These are phyloP conservation scores for Dasypolia templi DNA, from an alignment of 2,888 invertebrate genomes.

Conservation along the genomic window DNA sequence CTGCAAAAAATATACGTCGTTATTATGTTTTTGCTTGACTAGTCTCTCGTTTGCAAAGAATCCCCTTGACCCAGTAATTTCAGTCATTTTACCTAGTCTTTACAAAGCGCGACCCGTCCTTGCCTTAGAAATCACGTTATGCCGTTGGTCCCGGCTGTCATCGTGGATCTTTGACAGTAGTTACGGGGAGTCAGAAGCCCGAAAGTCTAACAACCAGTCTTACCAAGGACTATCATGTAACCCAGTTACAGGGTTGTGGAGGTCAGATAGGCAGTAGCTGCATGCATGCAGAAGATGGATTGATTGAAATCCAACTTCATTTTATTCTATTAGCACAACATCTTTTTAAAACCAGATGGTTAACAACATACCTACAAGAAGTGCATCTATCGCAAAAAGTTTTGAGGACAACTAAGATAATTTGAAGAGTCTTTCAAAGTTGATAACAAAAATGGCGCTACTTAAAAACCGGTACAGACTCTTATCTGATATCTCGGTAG, in stretches of 20 bases:
- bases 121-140: background rate
- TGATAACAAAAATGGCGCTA: conserved; percentile 17
- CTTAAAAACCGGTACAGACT: conserved; percentile 1
- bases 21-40: conserved; percentile 33
- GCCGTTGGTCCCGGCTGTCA: background rate
- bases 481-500: conserved; percentile 39
- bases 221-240: background rate
- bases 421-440: background rate
- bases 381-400: background rate
- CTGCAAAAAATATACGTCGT: conserved; percentile 84
- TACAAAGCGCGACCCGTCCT: background rate
- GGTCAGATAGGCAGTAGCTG: background rate
- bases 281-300: background rate
- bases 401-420: background rate
- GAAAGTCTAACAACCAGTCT: background rate
- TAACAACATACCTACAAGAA: background rate
- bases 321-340: background rate
- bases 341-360: background rate
- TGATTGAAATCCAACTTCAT: background rate
- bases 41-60: conserved; percentile 10
- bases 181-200: background rate
- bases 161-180: background rate
- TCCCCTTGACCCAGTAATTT: conserved; percentile 35
- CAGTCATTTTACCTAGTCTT: conserved; percentile 6
- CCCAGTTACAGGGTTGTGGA: background rate